A percentile compares a stretch with the other conserved stretches of the same genome.
These are phyloP conservation scores for Battus philenor DNA, from an alignment of 1,140 invertebrate genomes.

Conservation along the genomic window DNA sequence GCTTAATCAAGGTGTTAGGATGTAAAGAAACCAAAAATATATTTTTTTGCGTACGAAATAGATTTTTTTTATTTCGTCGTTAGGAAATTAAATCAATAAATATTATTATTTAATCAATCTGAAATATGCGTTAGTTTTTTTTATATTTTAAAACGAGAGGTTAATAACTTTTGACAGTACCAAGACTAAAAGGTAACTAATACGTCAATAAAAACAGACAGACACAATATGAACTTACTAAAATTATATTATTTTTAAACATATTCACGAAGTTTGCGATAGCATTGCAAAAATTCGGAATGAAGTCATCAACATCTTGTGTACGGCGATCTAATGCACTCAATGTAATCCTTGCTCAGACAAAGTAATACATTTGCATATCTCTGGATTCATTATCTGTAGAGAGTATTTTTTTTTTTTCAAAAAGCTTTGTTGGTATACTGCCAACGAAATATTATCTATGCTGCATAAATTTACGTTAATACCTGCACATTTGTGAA, in stretches of 20 bases:
- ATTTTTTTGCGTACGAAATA: too few species aligned
- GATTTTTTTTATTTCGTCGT: too few species aligned
- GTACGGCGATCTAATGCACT: neutral
- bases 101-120: too few species aligned
- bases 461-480: slow-evolving; percentile 25
- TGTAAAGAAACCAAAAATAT: too few species aligned
- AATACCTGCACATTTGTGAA: neutral
- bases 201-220: too few species aligned
- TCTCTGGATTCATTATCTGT: slow-evolving; percentile 34
- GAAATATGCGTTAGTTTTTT: too few species aligned
- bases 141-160: too few species aligned
- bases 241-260: neutral
- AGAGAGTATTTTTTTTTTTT: slow-evolving; percentile 26
- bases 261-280: neutral
- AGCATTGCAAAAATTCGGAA: neutral
- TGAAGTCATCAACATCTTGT: slow-evolving; percentile 10
- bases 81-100: too few species aligned
- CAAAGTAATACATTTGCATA: slow-evolving; percentile 27
- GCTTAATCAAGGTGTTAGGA: too few species aligned
- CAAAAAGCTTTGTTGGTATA: slow-evolving; percentile 37
- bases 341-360: slow-evolving; percentile 10
- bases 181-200: too few species aligned
- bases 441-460: slow-evolving; percentile 32
- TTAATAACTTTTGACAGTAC: too few species aligned
- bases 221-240: neutral